Evolutionary conservation across 2,113 vertebrate genomes (phyloP), one percentile per base, ranked within the genome.

Genomic region (Poeciliopsis occidentalis): DNA sequence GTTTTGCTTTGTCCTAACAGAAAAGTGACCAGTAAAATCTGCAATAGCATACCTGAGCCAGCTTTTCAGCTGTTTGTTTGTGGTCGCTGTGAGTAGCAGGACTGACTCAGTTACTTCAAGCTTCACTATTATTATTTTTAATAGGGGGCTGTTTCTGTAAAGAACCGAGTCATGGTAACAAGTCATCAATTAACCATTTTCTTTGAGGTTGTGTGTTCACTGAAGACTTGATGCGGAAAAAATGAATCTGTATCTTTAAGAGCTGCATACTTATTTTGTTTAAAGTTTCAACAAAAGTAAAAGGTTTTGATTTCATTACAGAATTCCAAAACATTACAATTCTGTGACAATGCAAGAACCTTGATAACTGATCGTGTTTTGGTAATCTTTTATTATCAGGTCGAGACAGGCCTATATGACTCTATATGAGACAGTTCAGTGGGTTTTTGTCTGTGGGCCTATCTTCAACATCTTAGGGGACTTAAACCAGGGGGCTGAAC

Each of bases 381-480:
- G 51, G 51, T n/a, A 57, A 10, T 57, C 8, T 0, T 57, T n/a
- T 57, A 3, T 57, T 57, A 8, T 57, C 51, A 57, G 64, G 44
- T 4, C 7, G 67, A 69, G 57, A 67, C 63, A 78, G 47, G 67
- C 68, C 84, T 77, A 69, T 73, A 69, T 63, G 71, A 90, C 84
- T 71, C 85, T 81, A 61, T 76, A 64, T 62, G 75, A 90, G 87
- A 91, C 72, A 84, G 87, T 88, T 73, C 77, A 76, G 91, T 80
- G 69, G 91, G 90, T 94, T 92, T 94, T 92, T 95, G 90, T 94
- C 92, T 87, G 83, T 86, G 90, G 91, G 85, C 80, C 89, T 94
- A 95, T 95, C 93, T 93, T 80, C 61, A 86, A 91, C 91, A 85
- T 94, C 79, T 8, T 84, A 93, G 89, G 64, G 83, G 88, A 91